Percentiles rank a stretch among this genome's conserved stretches.
Evolutionary conservation across 2,113 vertebrate genomes (phyloP).

Genomic region (Eulemur macaco): DNA sequence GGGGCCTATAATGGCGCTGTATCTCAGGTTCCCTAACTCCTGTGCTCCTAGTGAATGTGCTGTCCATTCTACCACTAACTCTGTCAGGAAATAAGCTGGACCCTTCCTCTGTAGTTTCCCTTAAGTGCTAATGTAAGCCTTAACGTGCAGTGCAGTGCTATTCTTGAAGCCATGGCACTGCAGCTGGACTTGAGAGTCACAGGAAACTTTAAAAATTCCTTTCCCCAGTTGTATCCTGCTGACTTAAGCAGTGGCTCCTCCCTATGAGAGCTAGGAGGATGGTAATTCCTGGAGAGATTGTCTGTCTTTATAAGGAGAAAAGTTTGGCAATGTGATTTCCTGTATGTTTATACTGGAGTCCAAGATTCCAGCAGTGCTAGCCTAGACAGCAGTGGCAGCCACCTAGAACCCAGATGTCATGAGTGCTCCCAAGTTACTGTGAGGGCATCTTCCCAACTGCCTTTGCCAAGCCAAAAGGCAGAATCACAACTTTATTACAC

Average conservation of each 20-base stretch:
- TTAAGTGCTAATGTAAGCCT: background rate
- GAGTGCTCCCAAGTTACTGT: background rate
- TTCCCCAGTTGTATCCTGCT: slow-evolving; percentile 48
- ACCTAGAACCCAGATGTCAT: slow-evolving; percentile 44
- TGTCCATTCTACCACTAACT: background rate
- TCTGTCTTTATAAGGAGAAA: slow-evolving; percentile 76
- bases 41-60: no score
- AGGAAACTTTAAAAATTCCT: slow-evolving; percentile 62
- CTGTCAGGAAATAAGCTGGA: background rate
- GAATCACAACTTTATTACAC: background rate
- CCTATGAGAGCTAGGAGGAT: slow-evolving; percentile 19
- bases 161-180: background rate
- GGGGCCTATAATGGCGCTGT: background rate
- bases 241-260: slow-evolving; percentile 36
- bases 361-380: background rate
- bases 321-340: slow-evolving; percentile 62
- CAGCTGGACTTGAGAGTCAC: background rate
- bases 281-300: slow-evolving; percentile 65
- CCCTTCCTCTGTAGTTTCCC: background rate
- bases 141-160: background rate
- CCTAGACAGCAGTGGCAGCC: slow-evolving; percentile 42
- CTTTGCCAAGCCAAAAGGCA: slow-evolving; percentile 56
- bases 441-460: slow-evolving; percentile 10
- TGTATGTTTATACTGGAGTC: slow-evolving; percentile 44
- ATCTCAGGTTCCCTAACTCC: background rate